phyloP scores from a whole-genome alignment of 2,797 vertebrate genomes.

The Protosalanx chinensis region DNA sequence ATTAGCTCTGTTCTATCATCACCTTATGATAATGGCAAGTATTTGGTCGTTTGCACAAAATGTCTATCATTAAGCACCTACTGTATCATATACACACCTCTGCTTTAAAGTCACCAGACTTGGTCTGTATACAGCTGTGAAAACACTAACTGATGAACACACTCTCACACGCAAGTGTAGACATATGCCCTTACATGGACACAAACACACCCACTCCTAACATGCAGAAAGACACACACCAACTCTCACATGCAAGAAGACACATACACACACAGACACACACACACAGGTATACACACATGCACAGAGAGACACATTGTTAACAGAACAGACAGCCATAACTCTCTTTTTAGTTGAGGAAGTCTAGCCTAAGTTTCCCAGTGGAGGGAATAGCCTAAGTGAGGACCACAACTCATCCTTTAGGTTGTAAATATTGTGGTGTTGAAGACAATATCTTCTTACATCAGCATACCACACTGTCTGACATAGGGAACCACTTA shows the following conservation, averaged over 20 bases:
- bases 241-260: neutral
- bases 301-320: neutral
- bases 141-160: neutral
- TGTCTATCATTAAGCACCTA: neutral
- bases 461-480: constrained; percentile 31
- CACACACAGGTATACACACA: neutral
- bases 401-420: neutral
- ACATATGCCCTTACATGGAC: neutral
- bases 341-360: neutral
- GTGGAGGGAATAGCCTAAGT: neutral
- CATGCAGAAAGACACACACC: neutral
- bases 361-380: neutral
- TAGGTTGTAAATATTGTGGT: neutral
- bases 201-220: neutral
- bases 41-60: neutral
- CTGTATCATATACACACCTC: neutral
- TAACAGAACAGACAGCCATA: neutral
- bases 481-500: constrained; percentile 29
- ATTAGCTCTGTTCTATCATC: neutral
- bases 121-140: neutral
- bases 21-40: neutral
- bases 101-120: too few species aligned
- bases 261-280: neutral
- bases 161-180: neutral
- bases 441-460: constrained; percentile 30